Base-by-base conservation (phyloP, 2,113 vertebrate species). In the Zonotrichia leucophrys region DNA sequence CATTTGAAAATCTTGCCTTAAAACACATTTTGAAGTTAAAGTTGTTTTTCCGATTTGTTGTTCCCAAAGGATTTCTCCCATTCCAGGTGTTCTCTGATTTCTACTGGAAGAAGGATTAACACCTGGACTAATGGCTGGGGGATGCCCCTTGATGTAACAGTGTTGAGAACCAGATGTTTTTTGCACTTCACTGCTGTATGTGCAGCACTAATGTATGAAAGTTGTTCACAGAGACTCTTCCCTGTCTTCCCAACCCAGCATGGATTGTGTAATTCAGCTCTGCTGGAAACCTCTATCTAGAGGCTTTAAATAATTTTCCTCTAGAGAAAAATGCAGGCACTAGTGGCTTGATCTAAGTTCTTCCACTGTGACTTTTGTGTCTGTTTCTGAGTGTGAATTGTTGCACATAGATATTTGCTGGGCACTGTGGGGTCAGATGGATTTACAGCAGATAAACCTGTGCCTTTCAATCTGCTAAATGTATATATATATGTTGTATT, bases 141-240 rank as follows among this genome's bases (percentile, higher is more conserved):
- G 37, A 67, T 91, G 75, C 83, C 91, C 80, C 62, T 82, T 91
- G 55, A 72, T 91, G 84, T 60, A 87, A 83, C 3, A 9, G 50
- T 91, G 55, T 58, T 85, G 87, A 91, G 70, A 92, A 79, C 53
- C 93, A 90, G 81, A 94, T 92, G 81, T 56, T 82, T 64, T 82
- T 39, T 82, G 62, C 55, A 66, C 58, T 83, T 66, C 23, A 66
- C 5, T 69, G 81, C 53, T 82, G 22, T 18, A 37, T 66, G 15
- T 87, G 27, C 47, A 58, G 44, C 42, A 55, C 42, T 89, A 49
- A 68, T 19, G 16, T 18, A 39, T 62, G 69, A 28, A 92, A 78
- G 50, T 44, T 94, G 5, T 22, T 87, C 67, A 16, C 35, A 55
- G 6, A 87, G 70, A 69, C 12, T 25, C 50, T 91, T 85, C 59